Evolutionary conservation across 2,888 invertebrate species (phyloP), one percentile per base, ranked within the genome.

Genomic region (Acrobasis repandana): DNA sequence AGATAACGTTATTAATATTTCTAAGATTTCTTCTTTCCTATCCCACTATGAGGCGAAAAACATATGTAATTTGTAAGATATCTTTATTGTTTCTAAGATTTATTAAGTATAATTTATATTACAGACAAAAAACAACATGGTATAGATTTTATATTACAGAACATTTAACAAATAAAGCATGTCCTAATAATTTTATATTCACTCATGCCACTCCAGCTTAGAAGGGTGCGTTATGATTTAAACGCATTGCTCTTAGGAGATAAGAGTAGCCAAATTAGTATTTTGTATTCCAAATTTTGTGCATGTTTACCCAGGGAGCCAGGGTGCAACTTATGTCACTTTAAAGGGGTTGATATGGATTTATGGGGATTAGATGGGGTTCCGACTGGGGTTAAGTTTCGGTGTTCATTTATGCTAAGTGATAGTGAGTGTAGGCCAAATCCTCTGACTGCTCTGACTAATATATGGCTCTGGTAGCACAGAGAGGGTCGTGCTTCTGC

Each of bases 241-340:
- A 65, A 63, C 65, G 61, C 65, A 65, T 61, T 60, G 62, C 56
- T 61, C 59, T 58, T 49, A 61, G 5, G 56, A 63, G 65, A 65
- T 65, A 65, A 62, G 61, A 61, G 61, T 61, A 56, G 16, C 54
- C 58, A 61, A 62, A 63, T 65, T 65, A 61, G 63, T 63, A 60
- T 58, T 59, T 59, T 59, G 51, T 52, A 51, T 59, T 58, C 49
- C 59, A 52, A 43, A 59, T 59, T 59, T 59, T 52, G 58, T 58
- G 49, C 58, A 58, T 58, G 58, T 58, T 58, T 58, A 36, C 20
- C 6, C 20, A 58, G 58, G 58, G 58, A 36, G 34, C 58, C 38
- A 38, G 50, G 58, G 58, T 58, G 58, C 58, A 48, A 49, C 49
- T 49, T 34, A 50, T 49, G 57, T 57, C 49, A 49, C 50, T 49